These are phyloP conservation scores for Hemicordylus capensis DNA, from an alignment of 2,113 vertebrate species.

Conservation along the genomic window DNA sequence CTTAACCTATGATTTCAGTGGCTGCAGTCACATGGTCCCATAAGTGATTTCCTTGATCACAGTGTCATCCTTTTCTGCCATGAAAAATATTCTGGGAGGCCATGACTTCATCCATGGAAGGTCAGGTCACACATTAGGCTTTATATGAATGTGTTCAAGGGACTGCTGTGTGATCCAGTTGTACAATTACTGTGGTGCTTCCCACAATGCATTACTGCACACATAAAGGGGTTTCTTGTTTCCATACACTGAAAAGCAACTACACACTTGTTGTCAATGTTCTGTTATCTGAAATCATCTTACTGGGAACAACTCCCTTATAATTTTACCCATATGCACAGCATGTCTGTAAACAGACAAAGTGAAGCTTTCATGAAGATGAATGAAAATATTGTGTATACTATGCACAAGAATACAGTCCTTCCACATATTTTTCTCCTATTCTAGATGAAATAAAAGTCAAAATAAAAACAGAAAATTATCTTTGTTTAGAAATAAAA, in stretches of 20 bases:
- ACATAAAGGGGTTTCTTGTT: background rate
- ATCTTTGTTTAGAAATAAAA: background rate
- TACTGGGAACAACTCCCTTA: background rate
- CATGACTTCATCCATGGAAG: background rate
- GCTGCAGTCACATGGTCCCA: background rate
- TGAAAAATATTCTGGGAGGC: background rate
- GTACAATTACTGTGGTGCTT: background rate
- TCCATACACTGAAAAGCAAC: background rate
- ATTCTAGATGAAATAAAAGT: background rate
- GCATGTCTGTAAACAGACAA: slow-evolving; percentile 1
- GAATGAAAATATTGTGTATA: background rate
- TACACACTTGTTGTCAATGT: background rate
- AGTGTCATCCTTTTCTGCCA: background rate
- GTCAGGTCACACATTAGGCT: background rate
- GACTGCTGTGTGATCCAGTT: background rate
- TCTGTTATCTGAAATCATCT: background rate
- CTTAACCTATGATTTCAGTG: background rate
- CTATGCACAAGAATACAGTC: background rate
- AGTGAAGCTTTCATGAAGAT: background rate
- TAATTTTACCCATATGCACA: background rate
- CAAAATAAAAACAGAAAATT: background rate
- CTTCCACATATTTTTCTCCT: background rate
- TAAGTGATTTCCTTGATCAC: background rate
- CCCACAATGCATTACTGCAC: background rate
- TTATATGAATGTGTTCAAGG: background rate